Base-by-base conservation (phyloP, 2,797 vertebrate genomes). In the Manis crassicaudata region DNA sequence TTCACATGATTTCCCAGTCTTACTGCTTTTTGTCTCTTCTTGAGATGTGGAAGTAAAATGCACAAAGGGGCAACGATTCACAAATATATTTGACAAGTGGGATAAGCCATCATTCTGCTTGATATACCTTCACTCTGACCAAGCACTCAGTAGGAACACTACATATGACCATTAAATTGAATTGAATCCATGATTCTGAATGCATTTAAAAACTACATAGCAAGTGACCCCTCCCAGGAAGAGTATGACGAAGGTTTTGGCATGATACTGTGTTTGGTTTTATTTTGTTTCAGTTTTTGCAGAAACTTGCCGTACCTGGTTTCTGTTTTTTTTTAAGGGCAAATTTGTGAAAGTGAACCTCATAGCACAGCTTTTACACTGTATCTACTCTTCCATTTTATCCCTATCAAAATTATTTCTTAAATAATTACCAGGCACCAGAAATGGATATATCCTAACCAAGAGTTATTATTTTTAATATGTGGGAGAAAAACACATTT, bases 371-470 rank as follows among this genome's bases (percentile, higher is more conserved):
- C 43, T 46, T 88, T 50, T 72, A 77, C 11, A 65, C 60, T 60
- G 86, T 58, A 68, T 50, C 75, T 79, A 94, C 11, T 81, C 40
- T 93, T 73, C 35, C 3, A 11, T 50, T 92, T 90, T 81, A 77
- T 35, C 46, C 54, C 29, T 37, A 40, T 70, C 32, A 80, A 93
- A 92, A 86, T 67, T 54, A 62, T 54, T 92, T 93, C 43, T 92
- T 82, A 90, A 96, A 65, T 90, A 82, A 62, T 72, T 50, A 54
- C 10, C 18, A 84, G 46, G 17, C 25, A 21, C 8, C 37, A 32
- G 90, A 72, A 88, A 95, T 60, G 4, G 18, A 76, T 56, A 20
- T n/a, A 50, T 60, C 25, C 23, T 50, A 88, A 62, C 32, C 76
- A 87, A 77, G 14, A 94, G 40, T 35, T 77, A 76, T 3, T 68